Evolutionary conservation across 2,888 invertebrate species (phyloP).

Genomic region (Aleiodes testaceus): DNA sequence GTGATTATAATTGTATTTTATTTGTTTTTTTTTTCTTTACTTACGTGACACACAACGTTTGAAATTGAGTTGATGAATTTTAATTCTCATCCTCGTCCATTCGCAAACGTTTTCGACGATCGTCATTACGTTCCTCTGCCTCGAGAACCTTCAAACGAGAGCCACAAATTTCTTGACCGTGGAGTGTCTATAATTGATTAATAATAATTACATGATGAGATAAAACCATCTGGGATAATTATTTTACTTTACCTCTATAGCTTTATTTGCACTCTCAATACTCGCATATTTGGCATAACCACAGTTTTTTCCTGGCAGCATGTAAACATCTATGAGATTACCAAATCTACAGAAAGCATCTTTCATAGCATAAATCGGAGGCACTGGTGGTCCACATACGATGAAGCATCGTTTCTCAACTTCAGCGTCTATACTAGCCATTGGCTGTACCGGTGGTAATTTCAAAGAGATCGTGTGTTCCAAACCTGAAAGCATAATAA

Average conservation of each 20-base stretch:
- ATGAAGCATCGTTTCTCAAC: conserved; percentile 78
- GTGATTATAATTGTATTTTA: neutral
- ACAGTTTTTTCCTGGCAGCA: conserved; percentile 91
- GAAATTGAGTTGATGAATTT: conserved; percentile 49
- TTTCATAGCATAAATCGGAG: conserved; percentile 84
- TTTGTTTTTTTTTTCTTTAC: conserved; percentile 50
- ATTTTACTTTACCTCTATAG: conserved; percentile 77
- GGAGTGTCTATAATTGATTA: conserved; percentile 74
- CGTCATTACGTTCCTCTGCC: conserved; percentile 83
- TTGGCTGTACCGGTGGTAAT: conserved; percentile 82
- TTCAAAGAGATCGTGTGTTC: conserved; percentile 75
- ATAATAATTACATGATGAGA: neutral
- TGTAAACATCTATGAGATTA: conserved; percentile 90
- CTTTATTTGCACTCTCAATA: conserved; percentile 83
- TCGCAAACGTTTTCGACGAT: conserved; percentile 69
- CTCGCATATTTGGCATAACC: conserved; percentile 92
- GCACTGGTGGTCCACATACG: conserved; percentile 75
- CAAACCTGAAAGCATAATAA: conserved; percentile 55
- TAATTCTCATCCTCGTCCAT: conserved; percentile 71
- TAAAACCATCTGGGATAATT: neutral
- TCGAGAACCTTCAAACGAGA: conserved; percentile 90
- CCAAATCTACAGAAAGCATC: conserved; percentile 95
- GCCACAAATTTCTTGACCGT: conserved; percentile 92
- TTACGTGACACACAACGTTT: conserved; percentile 66
- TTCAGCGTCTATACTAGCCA: conserved; percentile 80